Evolutionary conservation across 2,113 vertebrate genomes (phyloP).

Genomic region (Corythornis vintsioides): DNA sequence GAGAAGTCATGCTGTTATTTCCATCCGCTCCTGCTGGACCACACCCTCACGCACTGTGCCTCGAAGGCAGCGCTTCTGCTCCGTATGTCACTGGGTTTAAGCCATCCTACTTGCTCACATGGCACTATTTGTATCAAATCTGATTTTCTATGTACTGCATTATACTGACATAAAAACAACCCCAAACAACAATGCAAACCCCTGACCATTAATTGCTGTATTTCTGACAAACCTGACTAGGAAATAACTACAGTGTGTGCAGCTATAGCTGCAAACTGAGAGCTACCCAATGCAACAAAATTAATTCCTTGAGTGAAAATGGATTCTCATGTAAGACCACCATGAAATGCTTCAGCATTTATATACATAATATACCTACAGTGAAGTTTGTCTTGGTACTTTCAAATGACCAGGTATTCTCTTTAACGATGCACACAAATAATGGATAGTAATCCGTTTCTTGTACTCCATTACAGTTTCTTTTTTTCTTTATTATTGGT

Average conservation of each 20-base stretch:
- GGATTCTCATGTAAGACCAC: background rate
- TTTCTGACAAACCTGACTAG: background rate
- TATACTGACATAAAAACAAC: background rate
- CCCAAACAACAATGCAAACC: background rate
- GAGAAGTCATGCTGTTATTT: background rate
- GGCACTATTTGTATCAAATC: background rate
- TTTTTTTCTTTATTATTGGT: background rate
- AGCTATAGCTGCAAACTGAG: background rate
- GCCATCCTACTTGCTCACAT: background rate
- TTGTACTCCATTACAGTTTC: background rate
- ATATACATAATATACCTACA: background rate
- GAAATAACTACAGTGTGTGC: background rate
- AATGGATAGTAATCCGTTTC: background rate
- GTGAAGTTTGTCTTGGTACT: background rate
- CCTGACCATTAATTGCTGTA: background rate
- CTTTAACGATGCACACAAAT: conserved; percentile 15
- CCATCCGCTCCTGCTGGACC: background rate
- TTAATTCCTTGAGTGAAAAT: background rate
- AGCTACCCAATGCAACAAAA: background rate
- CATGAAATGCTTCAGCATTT: background rate
- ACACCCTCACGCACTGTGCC: background rate
- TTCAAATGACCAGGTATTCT: background rate
- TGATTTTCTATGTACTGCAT: background rate
- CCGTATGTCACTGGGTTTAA: background rate
- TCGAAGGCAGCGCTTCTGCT: background rate